These are phyloP conservation scores for Athene noctua DNA, from an alignment of 2,113 vertebrate genomes.

Conservation along the genomic window DNA sequence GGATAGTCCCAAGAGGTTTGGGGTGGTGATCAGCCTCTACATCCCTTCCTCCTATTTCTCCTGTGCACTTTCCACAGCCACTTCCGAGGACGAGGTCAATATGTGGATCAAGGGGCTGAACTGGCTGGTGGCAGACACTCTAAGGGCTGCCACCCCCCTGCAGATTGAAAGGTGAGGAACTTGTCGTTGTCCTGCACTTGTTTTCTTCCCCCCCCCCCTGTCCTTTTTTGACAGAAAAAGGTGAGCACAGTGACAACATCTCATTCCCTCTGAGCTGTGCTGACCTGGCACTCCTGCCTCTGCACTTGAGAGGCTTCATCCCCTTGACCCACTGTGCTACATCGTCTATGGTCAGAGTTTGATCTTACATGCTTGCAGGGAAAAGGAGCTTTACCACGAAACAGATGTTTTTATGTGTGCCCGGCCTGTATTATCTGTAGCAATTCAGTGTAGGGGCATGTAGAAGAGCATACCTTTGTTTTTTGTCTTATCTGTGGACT, in stretches of 20 bases:
- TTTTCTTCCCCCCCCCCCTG: neutral
- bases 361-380: neutral
- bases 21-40: neutral
- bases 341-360: fast-evolving
- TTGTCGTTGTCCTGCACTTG: neutral
- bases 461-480: neutral
- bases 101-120: constrained; percentile 98
- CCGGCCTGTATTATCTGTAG: neutral
- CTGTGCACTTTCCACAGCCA: constrained; percentile 75
- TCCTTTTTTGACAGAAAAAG: neutral
- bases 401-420: neutral
- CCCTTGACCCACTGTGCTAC: neutral
- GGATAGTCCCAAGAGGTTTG: neutral
- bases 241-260: neutral
- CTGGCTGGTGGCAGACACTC: constrained; percentile 90
- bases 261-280: fast-evolving
- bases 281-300: neutral
- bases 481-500: neutral
- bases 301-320: neutral
- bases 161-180: constrained; percentile 91
- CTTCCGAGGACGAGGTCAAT: constrained; percentile 93
- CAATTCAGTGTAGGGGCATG: neutral
- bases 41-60: neutral
- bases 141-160: constrained; percentile 89
- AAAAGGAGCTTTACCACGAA: neutral